Evolutionary conservation across 2,888 invertebrate species (phyloP), one percentile per base, ranked within the genome.

Genomic region (Nomada goodeniana): DNA sequence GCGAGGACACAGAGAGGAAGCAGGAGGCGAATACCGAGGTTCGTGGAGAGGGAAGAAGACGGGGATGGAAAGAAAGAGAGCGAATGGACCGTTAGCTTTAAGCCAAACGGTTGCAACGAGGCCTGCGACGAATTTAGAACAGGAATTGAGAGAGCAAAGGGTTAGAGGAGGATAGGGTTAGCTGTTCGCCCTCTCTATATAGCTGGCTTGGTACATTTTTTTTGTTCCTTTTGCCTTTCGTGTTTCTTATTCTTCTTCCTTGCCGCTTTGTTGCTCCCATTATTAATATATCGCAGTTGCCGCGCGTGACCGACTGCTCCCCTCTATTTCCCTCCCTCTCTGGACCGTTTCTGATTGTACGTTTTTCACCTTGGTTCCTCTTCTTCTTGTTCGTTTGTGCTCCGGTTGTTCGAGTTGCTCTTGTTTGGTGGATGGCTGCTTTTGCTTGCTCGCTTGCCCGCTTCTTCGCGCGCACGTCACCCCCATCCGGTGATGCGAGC

Each of bases 101-200:
- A 91, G 89, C 86, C 87, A 83, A 89, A 89, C 88, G 89, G 86
- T 87, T 82, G 88, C 89, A 89, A 89, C 89, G 89, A 88, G 87
- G 87, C 85, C 83, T 83, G 88, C 86, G 91, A 92, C 92, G 87
- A 89, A 92, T 92, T 92, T 92, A 92, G 92, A 92, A 89, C 87
- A 76, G 85, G 84, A 85, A 84, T 78, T 76, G 76, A 86, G 86
- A 81, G 86, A 84, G 85, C 70, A 63, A 59, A 55, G 82, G 47
- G 70, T 78, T 83, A 77, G 83, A 82, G 52, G 47, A 71, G 69
- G 83, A 86, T 57, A 65, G 63, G 70, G 73, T 65, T 72, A 86
- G 78, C 59, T 64, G 80, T 76, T 86, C 84, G 55, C 68, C 23
- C 74, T 60, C 68, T 63, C 71, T 59, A 13, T 23, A 4, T 44